Base-by-base conservation (phyloP, 2,797 vertebrate genomes). In the Darevskia mixta region DNA sequence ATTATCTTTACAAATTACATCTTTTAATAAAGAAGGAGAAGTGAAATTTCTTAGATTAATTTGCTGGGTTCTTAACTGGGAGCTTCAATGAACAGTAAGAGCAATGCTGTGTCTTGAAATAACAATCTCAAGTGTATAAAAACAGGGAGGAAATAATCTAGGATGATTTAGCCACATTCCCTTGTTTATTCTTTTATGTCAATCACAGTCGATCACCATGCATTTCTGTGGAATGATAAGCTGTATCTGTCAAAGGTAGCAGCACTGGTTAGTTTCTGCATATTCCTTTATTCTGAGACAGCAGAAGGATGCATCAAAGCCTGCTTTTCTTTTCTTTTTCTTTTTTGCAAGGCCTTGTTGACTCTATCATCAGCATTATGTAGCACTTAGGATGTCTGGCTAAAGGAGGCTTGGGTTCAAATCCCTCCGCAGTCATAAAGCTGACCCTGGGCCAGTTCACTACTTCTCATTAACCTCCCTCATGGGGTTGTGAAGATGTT, bases 1-100 rank as follows among this genome's bases (percentile, higher is more conserved):
- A 88, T 90, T 86, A 72, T 32, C 58, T 77, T 92, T 89, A 89
- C 49, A 91, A 92, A 89, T 7, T 55, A 35, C n/a, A 76, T 87
- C 83, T 20, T 61, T 76, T 86, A 45, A 78, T 23, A 49, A 35
- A 92, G 86, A 64, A 27, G 0, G n/a, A 92, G 86, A 64, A 27
- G 0, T 45, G 58, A 82, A 72, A 77, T 2, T 76, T 73, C 79
- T 83, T 18, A 4, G 41, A 82, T 67, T 3, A 61, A 1, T 7
- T 20, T 78, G 20, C 10, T 29, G 80, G 55, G 64, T 58, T 73
- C 91, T 11, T 41, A 18, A 75, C 38, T 58, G 25, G 79, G 3
- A n/a, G 20, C 29, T 35, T 75, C 55, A 20, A 58, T 71, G 61
- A 49, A 81, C 27, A 71, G 11, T 71, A 76, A 10, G 15, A 81